Conservation (phyloP, 2,888 invertebrate species). For the Drosophila pullipes region DNA sequence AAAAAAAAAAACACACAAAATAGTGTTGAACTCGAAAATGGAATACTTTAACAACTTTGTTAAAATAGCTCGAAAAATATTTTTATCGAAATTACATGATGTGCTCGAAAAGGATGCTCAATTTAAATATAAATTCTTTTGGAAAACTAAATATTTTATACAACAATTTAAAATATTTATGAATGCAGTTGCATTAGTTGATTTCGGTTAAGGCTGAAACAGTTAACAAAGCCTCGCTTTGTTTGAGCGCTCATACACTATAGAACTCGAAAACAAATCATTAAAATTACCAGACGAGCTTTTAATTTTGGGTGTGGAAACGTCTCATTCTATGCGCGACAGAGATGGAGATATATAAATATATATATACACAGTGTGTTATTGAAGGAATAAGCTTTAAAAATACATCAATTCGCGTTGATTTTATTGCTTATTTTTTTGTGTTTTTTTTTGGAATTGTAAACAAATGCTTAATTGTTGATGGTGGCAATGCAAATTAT, state of each 20-base stretch:
- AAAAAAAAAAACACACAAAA: conserved; percentile 5
- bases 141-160: neutral
- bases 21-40: neutral
- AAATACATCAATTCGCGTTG: conserved; percentile 27
- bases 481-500: conserved; percentile 69
- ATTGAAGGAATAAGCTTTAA: conserved; percentile 12
- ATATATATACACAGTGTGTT: too few species aligned
- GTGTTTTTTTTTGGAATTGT: conserved; percentile 52
- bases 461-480: conserved; percentile 77
- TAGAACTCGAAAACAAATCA: conserved; percentile 61
- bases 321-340: conserved; percentile 4
- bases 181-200: conserved; percentile 17
- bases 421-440: conserved; percentile 34
- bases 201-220: neutral
- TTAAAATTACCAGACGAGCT: conserved; percentile 69
- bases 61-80: neutral
- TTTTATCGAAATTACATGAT: neutral
- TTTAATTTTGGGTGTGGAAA: conserved; percentile 50
- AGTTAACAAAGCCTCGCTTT: conserved; percentile 36
- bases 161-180: neutral
- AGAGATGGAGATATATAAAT: neutral
- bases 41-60: neutral
- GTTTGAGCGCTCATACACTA: neutral
- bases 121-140: neutral
- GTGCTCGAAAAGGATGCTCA: neutral